Evolutionary conservation across 2,797 vertebrate species (phyloP), one percentile per base, ranked within the genome.

Genomic region (Anomalospiza imberbis): DNA sequence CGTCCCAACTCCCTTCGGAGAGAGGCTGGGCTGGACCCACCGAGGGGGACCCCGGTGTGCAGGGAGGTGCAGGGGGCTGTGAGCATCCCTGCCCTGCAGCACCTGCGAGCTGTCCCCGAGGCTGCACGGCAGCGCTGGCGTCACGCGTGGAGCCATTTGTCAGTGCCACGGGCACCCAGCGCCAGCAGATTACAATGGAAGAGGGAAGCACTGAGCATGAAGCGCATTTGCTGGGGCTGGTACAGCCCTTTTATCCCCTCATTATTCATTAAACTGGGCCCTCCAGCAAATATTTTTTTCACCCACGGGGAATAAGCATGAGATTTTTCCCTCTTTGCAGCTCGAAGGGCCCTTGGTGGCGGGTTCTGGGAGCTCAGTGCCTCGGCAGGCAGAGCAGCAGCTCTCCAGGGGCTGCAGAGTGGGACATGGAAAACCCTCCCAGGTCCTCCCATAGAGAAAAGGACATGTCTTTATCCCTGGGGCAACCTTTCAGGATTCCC

Each of bases 11-110:
- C 5, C 32, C 40, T n/a, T 17, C 0, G 9, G 58, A 21, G 36
- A 25, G 22, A 12, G 44, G 40, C 22, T 31, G 71, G 75, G 19
- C 63, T 68, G 55, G 60, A 14, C 16, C n/a, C 34, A 1, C 0
- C 0, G 76, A 6, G 2, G 7, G 53, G 20, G 7, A 29, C 2
- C 21, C 19, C 4, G 3, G 13, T 32, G 16, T 0, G 0, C 26
- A 58, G 17, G 8, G 70, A 78, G 57, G 13, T 24, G 36, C 26
- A 47, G 45, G 54, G 63, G 53, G 38, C 66, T 68, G n/a, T 8
- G 57, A 80, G 66, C n/a, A 32, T 7, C 72, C 71, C 48, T 74
- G 22, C 44, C 11, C 12, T 1, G 2, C 15, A 22, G 62, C 9
- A 7, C 11, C 74, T 25, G 58, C 9, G 24, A 32, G 34, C 63